Conservation (phyloP, 1,140 invertebrate species). For the Cotesia vestalis region DNA sequence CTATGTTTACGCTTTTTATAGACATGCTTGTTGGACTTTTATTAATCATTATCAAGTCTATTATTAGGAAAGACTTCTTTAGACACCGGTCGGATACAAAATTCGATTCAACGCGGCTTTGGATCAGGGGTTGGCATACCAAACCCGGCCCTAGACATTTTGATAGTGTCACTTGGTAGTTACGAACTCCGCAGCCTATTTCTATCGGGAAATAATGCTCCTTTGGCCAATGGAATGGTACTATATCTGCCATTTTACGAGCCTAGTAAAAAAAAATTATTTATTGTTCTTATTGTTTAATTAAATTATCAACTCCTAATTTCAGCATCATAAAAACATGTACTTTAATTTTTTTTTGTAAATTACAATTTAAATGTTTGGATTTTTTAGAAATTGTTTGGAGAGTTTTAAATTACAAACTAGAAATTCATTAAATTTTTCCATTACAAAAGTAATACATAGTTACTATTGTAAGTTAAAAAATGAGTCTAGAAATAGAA, state of each 20-base stretch:
- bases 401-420: no score
- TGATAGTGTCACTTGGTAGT: slow-evolving; percentile 7
- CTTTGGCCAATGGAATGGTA: neutral
- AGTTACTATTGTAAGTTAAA: neutral
- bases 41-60: neutral
- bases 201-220: neutral
- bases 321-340: no score
- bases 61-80: neutral
- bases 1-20: no score
- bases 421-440: no score
- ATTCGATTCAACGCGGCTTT: neutral
- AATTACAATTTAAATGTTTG: neutral
- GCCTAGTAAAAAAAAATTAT: neutral
- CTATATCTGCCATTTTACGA: neutral
- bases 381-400: neutral
- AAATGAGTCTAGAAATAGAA: no score
- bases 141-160: neutral
- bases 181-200: slow-evolving; percentile 12
- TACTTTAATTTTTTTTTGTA: no score
- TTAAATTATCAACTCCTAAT: neutral
- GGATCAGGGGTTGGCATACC: neutral
- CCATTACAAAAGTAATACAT: no score
- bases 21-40: no score
- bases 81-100: neutral
- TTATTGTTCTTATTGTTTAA: no score